Evolutionary conservation across 1,140 invertebrate species (phyloP), one percentile per base, ranked within the genome.

Genomic region (Prorops nasuta): DNA sequence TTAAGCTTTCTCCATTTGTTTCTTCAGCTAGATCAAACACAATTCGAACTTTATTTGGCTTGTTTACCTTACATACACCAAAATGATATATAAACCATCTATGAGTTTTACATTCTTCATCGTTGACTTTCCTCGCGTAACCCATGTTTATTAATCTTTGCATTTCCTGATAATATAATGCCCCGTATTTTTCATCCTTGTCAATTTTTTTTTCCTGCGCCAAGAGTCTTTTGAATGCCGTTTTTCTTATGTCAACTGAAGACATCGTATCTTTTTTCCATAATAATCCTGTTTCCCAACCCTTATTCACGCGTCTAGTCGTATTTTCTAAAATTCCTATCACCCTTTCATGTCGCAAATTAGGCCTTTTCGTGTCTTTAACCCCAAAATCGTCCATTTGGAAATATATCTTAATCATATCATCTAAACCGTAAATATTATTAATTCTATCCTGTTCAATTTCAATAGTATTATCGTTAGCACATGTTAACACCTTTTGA

Each of bases 1-100:
- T 35, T 3, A 35, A n/a, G 15, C 34, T n/a, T 1, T 43, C 12
- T 12, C 54, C 57, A 16, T 51, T 15, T 7, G 36, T 34, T 55
- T 22, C 32, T 37, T 35, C 62, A 16, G 61, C 63, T 8, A 56
- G 58, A 41, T 67, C 63, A 40, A 60, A 58, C 9, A 68, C 63
- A 15, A 67, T 9, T 7, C 65, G 34, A n/a, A 66, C 10, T 39
- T 69, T 67, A 1, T 36, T 41, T 7, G 64, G 54, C 47, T 66
- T 68, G 38, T 54, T 55, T 18, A 56, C 45, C 35, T 67, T 64
- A 0, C 24, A 16, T 1, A 68, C 66, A 0, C 48, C 62, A 32
- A 68, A 69, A 32, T 69, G 66, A 2, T 64, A 60, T 16, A 69
- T 44, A 44, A 65, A 69, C 66, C 68, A 71, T 10, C 45, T 7